Conservation (phyloP, 2,797 vertebrate species). For the Hozukius guyotensis region DNA sequence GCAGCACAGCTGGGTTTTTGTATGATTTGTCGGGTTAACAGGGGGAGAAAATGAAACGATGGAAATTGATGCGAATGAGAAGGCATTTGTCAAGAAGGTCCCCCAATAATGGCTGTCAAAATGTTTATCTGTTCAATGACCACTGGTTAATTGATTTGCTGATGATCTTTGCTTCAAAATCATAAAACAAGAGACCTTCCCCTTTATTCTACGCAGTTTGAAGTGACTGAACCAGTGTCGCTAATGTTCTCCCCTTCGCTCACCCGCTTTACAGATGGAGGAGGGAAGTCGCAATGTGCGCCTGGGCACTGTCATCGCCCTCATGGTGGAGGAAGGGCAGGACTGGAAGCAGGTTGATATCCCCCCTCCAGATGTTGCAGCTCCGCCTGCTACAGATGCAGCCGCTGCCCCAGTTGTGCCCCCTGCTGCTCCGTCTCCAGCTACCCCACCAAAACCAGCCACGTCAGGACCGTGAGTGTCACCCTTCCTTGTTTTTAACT, state of each 20-base stretch:
- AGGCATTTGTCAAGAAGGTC: background rate
- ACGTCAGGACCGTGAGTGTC: constrained; percentile 83
- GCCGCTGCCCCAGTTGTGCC: constrained; percentile 32
- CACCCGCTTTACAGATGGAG: constrained; percentile 80
- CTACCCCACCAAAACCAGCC: constrained; percentile 57
- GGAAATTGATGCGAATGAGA: constrained; percentile 1
- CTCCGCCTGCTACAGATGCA: constrained; percentile 42
- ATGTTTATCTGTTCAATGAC: constrained; percentile 1
- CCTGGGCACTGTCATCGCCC: constrained; percentile 90
- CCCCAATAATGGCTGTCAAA: constrained; percentile 9
- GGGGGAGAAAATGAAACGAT: constrained; percentile 9
- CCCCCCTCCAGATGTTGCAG: constrained; percentile 74
- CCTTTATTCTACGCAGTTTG: background rate
- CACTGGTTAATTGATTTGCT: background rate
- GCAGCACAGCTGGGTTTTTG: background rate
- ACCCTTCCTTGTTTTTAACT: background rate
- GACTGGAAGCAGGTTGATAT: constrained; percentile 95
- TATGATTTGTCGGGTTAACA: background rate
- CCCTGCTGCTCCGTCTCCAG: constrained; percentile 50
- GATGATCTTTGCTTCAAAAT: background rate
- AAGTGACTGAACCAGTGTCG: background rate
- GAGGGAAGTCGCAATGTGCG: constrained; percentile 91
- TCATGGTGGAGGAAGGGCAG: constrained; percentile 94
- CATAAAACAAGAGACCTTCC: background rate
- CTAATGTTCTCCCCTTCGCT: background rate